Evolutionary conservation across 2,797 vertebrate genomes (phyloP), one percentile per base, ranked within the genome.

Genomic region (Allobates femoralis): DNA sequence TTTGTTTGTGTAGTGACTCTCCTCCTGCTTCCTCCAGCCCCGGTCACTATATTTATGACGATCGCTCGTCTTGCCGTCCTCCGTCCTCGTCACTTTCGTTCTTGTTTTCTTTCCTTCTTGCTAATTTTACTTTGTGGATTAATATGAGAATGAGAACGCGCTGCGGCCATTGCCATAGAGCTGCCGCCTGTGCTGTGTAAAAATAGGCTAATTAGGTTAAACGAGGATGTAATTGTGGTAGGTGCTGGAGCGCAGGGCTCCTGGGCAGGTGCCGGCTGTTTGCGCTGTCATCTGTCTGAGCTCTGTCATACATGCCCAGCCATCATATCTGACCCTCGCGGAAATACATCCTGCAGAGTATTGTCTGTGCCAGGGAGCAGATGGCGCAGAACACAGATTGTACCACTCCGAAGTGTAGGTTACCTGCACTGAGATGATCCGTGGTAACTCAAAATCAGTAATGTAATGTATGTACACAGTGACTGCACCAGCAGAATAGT

Each of bases 221-320:
- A 83, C 23, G 80, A 60, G 74, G 12, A 87, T 87, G 79, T 83
- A 87, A 83, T 87, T 34, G 62, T 8, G 53, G 37, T 3, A 34
- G 14, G 19, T 19, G 69, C 56, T 28, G 79, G 32, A 51, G 55
- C 50, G 37, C 18, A 3, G 58, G 12, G 79, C 78, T 41, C 77
- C 64, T 34, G 53, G 41, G 80, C 86, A 87, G 75, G 53, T 79
- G 81, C 64, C 50, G 69, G 15, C 60, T 86, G 85, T 87, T 87
- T 87, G 86, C 86, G 62, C 67, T 78, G 30, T 69, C 50, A 34
- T 77, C 80, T 76, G 37, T 82, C 79, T 15, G 26, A 50, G 74
- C 34, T 19, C n/a, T 87, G 73, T 79, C 50, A 26, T 77, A 50
- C 53, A 23, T 51, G 15, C 51, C 7, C 5, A 19, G 15, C 19